A percentile compares a stretch with the other conserved stretches of the same genome.
Evolutionary conservation across 2,113 vertebrate species (phyloP).

Genomic region (Datnioides undecimradiatus): DNA sequence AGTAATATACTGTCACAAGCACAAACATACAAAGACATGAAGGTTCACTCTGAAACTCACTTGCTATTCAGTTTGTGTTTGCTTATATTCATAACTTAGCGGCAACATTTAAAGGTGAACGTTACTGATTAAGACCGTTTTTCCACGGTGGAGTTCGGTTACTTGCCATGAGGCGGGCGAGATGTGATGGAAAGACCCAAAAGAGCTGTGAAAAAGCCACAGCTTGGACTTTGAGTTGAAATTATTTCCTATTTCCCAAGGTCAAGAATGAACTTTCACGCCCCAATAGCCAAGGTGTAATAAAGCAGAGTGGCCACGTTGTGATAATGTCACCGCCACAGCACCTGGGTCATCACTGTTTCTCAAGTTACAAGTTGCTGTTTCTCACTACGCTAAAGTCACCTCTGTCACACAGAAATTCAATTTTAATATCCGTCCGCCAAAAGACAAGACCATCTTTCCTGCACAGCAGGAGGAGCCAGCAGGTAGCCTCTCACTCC

Average conservation of each 20-base stretch:
- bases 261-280: background rate
- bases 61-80: too few species aligned
- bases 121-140: too few species aligned
- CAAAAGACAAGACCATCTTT: conserved; percentile 54
- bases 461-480: conserved; percentile 47
- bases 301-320: background rate
- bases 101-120: too few species aligned
- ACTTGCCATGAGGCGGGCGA: too few species aligned
- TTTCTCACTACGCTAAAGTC: conserved; percentile 21
- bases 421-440: conserved; percentile 52
- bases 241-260: background rate
- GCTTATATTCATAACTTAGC: too few species aligned
- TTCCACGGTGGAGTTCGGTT: too few species aligned
- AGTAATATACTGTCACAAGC: too few species aligned
- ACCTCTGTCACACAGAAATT: conserved; percentile 35
- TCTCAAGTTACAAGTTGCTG: conserved; percentile 24
- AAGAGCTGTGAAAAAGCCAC: too few species aligned
- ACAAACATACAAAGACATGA: too few species aligned
- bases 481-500: conserved; percentile 52
- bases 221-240: background rate
- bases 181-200: too few species aligned
- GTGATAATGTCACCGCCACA: background rate
- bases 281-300: background rate
- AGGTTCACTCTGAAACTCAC: too few species aligned
- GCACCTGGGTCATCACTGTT: background rate